phyloP scores from a whole-genome alignment of 1,140 invertebrate species.

The Gonatopus flavifemur region DNA sequence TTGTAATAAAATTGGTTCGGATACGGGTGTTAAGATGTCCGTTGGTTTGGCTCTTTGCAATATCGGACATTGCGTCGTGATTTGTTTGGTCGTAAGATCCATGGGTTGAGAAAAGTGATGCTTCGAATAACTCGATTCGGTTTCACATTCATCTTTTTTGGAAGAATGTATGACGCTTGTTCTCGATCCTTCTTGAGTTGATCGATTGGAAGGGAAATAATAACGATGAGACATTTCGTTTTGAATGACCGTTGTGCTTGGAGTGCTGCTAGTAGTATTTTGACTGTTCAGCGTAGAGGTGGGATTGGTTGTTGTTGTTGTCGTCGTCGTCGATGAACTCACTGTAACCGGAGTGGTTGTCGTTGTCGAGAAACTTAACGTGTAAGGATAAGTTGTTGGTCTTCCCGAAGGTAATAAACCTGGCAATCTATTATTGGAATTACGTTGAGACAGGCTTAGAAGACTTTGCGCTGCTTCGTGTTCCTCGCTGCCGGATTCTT shows the following conservation, averaged over 20 bases:
- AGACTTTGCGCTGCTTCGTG: conserved; percentile 87
- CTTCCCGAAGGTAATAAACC: conserved; percentile 61
- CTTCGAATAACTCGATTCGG: conserved; percentile 25
- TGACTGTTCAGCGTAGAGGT: conserved; percentile 19
- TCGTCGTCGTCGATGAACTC: conserved; percentile 1
- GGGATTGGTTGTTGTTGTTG: conserved; percentile 24
- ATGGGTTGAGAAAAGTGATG: conserved; percentile 56
- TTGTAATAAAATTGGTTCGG: conserved; percentile 65
- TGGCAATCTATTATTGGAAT: conserved; percentile 50
- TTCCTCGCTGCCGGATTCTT: conserved; percentile 65
- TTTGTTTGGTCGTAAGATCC: conserved; percentile 61
- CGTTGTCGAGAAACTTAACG: conserved; percentile 43
- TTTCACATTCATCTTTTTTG: conserved; percentile 34
- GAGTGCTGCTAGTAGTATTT: conserved; percentile 6
- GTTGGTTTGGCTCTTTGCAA: conserved; percentile 32
- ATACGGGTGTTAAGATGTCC: conserved; percentile 65
- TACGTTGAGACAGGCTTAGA: conserved; percentile 71
- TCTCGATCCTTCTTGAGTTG: conserved; percentile 34
- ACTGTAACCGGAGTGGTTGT: not conserved
- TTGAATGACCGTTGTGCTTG: conserved; percentile 37
- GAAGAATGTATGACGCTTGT: conserved; percentile 39
- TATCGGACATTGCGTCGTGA: conserved; percentile 37
- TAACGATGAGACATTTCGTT: conserved; percentile 46
- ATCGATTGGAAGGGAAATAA: conserved; percentile 51
- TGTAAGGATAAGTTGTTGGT: conserved; percentile 67